phyloP scores from a whole-genome alignment of 2,113 vertebrate genomes.

The Poecile atricapillus region DNA sequence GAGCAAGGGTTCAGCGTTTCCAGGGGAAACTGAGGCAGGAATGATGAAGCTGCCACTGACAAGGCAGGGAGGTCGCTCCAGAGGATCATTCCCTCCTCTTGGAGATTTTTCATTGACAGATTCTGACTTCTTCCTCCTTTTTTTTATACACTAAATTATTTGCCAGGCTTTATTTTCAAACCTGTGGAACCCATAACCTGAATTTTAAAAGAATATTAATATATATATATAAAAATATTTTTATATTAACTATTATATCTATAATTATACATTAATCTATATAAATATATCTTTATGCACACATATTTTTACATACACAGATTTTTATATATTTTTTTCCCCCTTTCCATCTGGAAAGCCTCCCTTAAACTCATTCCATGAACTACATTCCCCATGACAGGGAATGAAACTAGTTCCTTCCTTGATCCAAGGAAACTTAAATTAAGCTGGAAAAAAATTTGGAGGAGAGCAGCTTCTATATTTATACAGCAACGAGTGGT shows the following conservation, averaged over 20 bases:
- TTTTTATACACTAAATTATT: neutral
- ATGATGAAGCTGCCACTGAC: neutral
- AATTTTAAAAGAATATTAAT: neutral
- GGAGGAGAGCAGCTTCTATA: neutral
- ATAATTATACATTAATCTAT: neutral
- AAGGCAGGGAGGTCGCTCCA: neutral
- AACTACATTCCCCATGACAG: neutral
- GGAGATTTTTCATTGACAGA: neutral
- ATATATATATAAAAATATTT: neutral
- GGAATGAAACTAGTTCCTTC: neutral
- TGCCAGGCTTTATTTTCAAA: constrained; percentile 11
- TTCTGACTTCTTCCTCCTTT: neutral
- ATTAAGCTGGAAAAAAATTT: neutral
- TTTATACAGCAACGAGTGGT: neutral
- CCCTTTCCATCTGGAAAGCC: neutral
- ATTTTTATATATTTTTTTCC: neutral
- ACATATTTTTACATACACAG: neutral
- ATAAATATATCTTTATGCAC: neutral
- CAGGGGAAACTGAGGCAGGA: neutral
- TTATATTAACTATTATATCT: neutral
- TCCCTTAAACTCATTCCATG: neutral
- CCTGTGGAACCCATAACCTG: neutral
- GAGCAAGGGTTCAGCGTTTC: neutral
- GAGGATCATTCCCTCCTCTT: neutral
- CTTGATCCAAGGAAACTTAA: neutral